A percentile compares a stretch with the other conserved stretches of the same genome.
These are phyloP conservation scores for Urechis unicinctus DNA, from an alignment of 2,888 invertebrate genomes.

Conservation along the genomic window DNA sequence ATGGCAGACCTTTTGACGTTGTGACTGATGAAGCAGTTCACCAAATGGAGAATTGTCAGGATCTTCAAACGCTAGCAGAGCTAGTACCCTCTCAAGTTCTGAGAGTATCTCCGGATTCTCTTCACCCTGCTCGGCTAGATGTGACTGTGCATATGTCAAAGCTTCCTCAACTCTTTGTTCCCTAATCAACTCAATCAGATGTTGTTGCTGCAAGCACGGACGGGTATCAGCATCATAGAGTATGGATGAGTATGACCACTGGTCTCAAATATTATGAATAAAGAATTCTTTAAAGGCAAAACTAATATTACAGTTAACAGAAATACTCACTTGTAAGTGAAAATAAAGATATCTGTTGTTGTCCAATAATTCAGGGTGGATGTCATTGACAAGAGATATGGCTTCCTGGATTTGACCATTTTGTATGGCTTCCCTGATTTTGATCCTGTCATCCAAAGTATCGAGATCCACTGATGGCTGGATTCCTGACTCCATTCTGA, in stretches of 20 bases:
- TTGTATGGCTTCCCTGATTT: conserved; percentile 86
- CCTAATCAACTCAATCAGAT: conserved; percentile 79
- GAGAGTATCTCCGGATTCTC: conserved; percentile 59
- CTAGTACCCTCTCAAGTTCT: conserved; percentile 88
- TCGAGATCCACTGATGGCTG: conserved; percentile 72
- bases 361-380: conserved; percentile 90
- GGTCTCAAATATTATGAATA: background rate
- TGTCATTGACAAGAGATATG: conserved; percentile 83
- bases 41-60: conserved; percentile 92
- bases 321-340: conserved; percentile 70
- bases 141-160: conserved; percentile 80
- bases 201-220: conserved; percentile 66
- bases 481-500: conserved; percentile 87
- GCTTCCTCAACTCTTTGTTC: conserved; percentile 81
- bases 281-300: background rate
- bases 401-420: conserved; percentile 87
- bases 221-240: background rate
- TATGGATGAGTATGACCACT: background rate
- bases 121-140: conserved; percentile 82
- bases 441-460: conserved; percentile 69
- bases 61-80: conserved; percentile 92
- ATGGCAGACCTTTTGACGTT: conserved; percentile 74
- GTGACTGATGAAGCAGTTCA: conserved; percentile 84
- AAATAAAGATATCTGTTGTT: conserved; percentile 93
- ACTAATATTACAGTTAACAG: background rate